These are phyloP conservation scores for Drosophila sproati DNA, from an alignment of 1,140 invertebrate genomes.

Conservation along the genomic window DNA sequence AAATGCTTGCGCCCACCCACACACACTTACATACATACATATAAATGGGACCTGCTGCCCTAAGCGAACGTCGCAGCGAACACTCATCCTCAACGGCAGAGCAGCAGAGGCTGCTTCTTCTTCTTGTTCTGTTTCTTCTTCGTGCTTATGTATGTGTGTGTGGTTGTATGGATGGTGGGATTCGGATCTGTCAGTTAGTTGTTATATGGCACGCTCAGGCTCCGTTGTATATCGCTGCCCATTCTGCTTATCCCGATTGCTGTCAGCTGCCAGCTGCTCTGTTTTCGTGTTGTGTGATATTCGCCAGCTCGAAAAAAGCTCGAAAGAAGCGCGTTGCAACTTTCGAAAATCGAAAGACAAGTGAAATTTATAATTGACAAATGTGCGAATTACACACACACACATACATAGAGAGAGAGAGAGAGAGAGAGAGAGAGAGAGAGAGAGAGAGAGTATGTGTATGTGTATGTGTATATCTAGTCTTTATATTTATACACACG, in stretches of 20 bases:
- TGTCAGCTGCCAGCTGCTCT: constrained; percentile 1
- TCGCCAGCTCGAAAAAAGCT: constrained; percentile 3
- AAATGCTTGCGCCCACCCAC: constrained; percentile 1
- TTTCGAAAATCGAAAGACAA: constrained; percentile 9
- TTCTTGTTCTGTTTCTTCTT: not conserved
- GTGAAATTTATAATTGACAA: constrained; percentile 44
- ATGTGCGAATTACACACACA: constrained; percentile 27
- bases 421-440: no score
- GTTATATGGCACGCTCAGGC: constrained; percentile 43
- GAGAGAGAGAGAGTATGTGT: not conserved
- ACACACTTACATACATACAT: not conserved
- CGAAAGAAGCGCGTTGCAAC: constrained; percentile 25
- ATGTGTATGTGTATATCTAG: constrained; percentile 21
- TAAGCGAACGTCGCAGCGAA: constrained; percentile 1
- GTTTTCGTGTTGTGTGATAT: constrained; percentile 10
- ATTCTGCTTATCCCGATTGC: not conserved
- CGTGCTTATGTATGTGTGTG: constrained; percentile 34
- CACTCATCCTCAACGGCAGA: constrained; percentile 24
- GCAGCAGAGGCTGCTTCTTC: not conserved
- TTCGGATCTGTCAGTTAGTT: constrained; percentile 32
- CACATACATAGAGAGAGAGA: not conserved
- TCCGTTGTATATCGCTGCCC: constrained; percentile 44
- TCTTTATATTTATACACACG: no score
- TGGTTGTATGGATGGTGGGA: constrained; percentile 10
- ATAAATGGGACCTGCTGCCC: constrained; percentile 18